phyloP scores from a whole-genome alignment of 2,797 vertebrate genomes.

The Paramormyrops hopkinsi region DNA sequence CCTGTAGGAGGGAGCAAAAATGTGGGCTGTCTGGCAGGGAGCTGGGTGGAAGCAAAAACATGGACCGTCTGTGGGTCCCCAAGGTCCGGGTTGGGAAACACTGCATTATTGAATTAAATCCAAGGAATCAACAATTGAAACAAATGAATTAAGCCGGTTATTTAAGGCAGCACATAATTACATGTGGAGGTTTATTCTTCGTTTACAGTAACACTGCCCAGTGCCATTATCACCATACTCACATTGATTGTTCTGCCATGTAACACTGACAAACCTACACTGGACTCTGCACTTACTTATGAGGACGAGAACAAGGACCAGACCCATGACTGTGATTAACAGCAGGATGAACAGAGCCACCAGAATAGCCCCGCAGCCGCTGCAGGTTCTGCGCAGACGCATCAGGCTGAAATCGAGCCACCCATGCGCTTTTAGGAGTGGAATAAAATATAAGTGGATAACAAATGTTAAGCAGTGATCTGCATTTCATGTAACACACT shows the following conservation, averaged over 20 bases:
- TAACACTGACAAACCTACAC: not conserved
- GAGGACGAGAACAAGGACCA: conserved; percentile 57
- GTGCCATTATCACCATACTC: not conserved
- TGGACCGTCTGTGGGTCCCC: not conserved
- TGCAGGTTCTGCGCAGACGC: conserved; percentile 37
- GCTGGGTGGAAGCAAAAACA: not conserved
- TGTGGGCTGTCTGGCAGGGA: not conserved
- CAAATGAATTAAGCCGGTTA: not conserved
- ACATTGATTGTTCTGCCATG: not conserved
- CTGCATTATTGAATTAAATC: not conserved
- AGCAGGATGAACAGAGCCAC: conserved; percentile 42
- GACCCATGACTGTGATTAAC: conserved; percentile 49
- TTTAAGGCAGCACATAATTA: not conserved
- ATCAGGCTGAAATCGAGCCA: conserved; percentile 41
- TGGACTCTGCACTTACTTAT: conserved; percentile 51
- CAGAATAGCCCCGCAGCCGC: conserved; percentile 45
- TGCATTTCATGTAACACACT: not conserved
- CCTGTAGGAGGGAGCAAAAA: not conserved
- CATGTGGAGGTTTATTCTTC: not conserved
- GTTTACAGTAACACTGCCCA: not conserved
- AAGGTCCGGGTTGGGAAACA: not conserved
- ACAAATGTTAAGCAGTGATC: not conserved
- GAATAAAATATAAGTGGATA: not conserved
- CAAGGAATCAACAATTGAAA: not conserved
- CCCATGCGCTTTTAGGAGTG: conserved; percentile 29